phyloP scores from a whole-genome alignment of 2,888 invertebrate species.

The Dione juno region DNA sequence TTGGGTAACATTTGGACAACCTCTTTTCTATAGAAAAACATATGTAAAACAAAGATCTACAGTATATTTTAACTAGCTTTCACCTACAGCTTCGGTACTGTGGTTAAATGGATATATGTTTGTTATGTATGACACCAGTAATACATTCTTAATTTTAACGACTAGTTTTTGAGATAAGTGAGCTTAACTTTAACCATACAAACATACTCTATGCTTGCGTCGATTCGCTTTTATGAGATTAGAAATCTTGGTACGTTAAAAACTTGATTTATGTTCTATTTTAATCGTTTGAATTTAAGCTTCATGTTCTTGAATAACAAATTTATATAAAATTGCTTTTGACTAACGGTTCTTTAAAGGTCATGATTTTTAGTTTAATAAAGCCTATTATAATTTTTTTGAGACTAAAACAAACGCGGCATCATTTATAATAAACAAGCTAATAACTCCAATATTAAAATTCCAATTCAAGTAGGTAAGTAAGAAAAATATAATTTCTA shows the following conservation, averaged over 20 bases:
- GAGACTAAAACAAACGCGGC: neutral
- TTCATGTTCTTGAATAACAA: neutral
- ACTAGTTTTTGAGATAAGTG: too few species aligned
- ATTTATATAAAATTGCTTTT: slow-evolving; percentile 1
- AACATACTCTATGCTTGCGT: too few species aligned
- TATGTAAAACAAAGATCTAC: neutral
- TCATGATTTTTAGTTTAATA: neutral
- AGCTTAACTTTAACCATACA: too few species aligned
- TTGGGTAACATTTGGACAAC: neutral
- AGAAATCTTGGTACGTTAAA: neutral
- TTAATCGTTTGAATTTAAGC: neutral
- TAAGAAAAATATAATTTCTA: neutral
- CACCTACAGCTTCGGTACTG: too few species aligned
- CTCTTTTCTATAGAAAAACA: neutral
- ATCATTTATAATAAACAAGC: neutral
- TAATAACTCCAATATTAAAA: too few species aligned
- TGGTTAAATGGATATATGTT: too few species aligned
- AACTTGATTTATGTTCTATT: slow-evolving; percentile 2
- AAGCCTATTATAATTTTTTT: neutral
- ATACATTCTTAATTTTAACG: too few species aligned
- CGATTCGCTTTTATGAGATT: too few species aligned
- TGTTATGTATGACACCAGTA: too few species aligned
- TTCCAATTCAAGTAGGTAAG: too few species aligned
- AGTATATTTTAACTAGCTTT: too few species aligned
- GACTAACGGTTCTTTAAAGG: neutral